These are phyloP conservation scores for Siniperca knerii DNA, from an alignment of 2,113 vertebrate genomes.

Conservation along the genomic window DNA sequence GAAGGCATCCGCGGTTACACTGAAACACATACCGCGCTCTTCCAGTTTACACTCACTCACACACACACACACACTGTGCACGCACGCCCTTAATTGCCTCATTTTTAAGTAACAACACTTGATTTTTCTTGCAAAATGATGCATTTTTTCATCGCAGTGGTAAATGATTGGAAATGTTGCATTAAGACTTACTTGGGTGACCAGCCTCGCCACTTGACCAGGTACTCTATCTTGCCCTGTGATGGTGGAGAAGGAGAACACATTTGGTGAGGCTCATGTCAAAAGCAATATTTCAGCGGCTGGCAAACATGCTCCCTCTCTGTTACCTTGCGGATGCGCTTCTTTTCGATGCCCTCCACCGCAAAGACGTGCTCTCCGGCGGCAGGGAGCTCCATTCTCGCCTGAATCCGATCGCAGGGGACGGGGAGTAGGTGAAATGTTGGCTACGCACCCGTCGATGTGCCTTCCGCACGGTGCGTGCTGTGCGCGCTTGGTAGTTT, in stretches of 20 bases:
- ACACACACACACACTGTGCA: slow-evolving; percentile 18
- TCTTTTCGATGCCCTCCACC: slow-evolving; percentile 97
- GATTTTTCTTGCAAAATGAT: slow-evolving; percentile 19
- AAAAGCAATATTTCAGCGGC: slow-evolving; percentile 28
- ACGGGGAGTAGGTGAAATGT: slow-evolving; percentile 55
- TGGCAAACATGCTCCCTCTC: slow-evolving; percentile 20
- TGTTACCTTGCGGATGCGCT: slow-evolving; percentile 93
- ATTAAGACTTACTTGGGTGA: slow-evolving; percentile 91
- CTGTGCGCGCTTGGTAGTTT: slow-evolving; percentile 72
- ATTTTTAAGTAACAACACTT: slow-evolving; percentile 37
- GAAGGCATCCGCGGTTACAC: slow-evolving; percentile 86
- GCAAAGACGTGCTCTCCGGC: slow-evolving; percentile 97
- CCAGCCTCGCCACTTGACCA: slow-evolving; percentile 98
- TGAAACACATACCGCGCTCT: slow-evolving; percentile 76
- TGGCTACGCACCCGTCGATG: slow-evolving; percentile 66
- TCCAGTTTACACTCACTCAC: slow-evolving; percentile 38
- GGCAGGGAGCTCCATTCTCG: slow-evolving; percentile 94
- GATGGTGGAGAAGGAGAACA: slow-evolving; percentile 50
- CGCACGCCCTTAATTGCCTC: slow-evolving; percentile 30
- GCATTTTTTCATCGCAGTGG: not conserved
- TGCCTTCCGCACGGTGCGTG: slow-evolving; percentile 66
- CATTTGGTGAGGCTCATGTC: slow-evolving; percentile 36
- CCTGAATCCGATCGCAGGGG: slow-evolving; percentile 67
- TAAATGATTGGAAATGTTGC: not conserved
- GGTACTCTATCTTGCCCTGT: slow-evolving; percentile 94